These are phyloP conservation scores for Axis porcinus DNA, from an alignment of 2,113 vertebrate genomes.

Conservation along the genomic window DNA sequence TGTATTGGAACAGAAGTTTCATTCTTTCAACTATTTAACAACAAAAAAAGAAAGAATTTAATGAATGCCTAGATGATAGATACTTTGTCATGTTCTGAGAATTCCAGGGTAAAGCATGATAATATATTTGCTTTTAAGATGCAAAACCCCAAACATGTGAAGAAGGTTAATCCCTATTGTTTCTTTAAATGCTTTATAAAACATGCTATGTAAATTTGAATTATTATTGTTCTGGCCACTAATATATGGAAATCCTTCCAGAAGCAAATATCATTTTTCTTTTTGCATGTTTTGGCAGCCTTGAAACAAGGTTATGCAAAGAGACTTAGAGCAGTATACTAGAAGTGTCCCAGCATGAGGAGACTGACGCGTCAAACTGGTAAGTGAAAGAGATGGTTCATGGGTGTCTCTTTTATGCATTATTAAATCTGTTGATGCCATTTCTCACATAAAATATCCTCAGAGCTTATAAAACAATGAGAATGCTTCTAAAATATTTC, in stretches of 20 bases:
- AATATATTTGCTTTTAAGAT: not conserved
- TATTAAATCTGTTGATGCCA: not conserved
- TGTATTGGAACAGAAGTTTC: not conserved
- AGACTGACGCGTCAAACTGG: constrained; percentile 31
- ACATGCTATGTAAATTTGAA: not conserved
- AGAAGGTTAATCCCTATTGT: not conserved
- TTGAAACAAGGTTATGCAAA: constrained; percentile 24
- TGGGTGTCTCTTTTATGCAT: not conserved
- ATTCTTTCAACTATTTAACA: not conserved
- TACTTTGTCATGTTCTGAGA: not conserved
- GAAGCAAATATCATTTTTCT: not conserved
- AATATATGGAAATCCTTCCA: not conserved
- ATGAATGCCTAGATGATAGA: not conserved
- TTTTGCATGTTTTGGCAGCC: not conserved
- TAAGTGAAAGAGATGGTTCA: constrained; percentile 1
- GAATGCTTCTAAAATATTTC: not conserved
- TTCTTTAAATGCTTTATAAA: not conserved
- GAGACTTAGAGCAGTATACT: not conserved
- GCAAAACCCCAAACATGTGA: not conserved
- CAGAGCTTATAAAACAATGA: not conserved
- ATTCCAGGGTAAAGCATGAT: not conserved
- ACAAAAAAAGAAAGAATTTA: not conserved
- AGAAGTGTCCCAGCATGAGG: constrained; percentile 48
- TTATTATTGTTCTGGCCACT: not conserved
- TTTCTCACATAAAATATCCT: not conserved